These are phyloP conservation scores for Ommatoiulus sabulosus DNA, from an alignment of 2,888 invertebrate species.

Conservation along the genomic window DNA sequence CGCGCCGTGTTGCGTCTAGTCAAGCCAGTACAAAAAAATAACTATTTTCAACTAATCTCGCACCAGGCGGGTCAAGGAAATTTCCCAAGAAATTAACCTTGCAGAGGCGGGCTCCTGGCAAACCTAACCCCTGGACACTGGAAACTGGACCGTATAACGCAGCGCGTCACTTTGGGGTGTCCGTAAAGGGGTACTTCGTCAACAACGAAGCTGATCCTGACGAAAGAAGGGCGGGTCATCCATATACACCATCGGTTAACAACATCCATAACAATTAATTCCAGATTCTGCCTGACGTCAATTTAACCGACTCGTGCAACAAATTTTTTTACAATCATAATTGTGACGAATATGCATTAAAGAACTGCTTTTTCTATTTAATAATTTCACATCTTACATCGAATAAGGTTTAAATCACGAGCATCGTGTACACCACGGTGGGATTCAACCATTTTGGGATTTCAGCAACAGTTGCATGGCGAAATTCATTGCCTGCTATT, in stretches of 20 bases:
- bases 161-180: background rate
- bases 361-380: no score
- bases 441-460: no score
- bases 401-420: no score
- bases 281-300: no score
- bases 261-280: no score
- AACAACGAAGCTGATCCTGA: background rate
- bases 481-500: no score
- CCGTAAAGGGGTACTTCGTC: background rate
- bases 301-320: no score
- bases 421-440: no score
- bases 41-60: slow-evolving; percentile 34
- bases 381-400: no score
- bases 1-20: slow-evolving; percentile 29
- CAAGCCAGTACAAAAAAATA: background rate
- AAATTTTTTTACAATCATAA: no score
- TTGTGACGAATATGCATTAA: no score
- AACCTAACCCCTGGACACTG: background rate
- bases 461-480: no score
- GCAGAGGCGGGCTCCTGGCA: background rate
- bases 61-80: slow-evolving; percentile 39
- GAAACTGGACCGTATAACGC: background rate
- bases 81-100: slow-evolving; percentile 35
- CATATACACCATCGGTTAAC: background rate
- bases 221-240: background rate